Conservation (phyloP, 2,113 vertebrate genomes). For the Trinectes maculatus region DNA sequence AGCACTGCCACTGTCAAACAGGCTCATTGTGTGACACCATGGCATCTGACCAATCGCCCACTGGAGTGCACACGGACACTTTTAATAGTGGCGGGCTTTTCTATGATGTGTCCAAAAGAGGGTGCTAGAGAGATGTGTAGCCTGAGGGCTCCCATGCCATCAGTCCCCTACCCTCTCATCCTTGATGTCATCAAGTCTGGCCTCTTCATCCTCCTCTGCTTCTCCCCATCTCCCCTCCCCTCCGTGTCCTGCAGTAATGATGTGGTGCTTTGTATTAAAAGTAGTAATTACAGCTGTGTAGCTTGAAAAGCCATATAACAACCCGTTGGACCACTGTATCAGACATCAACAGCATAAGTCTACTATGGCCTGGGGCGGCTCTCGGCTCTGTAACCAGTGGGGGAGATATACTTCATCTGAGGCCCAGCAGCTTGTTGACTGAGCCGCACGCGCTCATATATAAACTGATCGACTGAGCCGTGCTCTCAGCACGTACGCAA, state of each 20-base stretch:
- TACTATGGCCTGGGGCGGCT: constrained; percentile 22
- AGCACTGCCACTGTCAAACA: constrained; percentile 26
- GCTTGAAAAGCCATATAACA: constrained; percentile 8
- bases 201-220: constrained; percentile 3
- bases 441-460: neutral
- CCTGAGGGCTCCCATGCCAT: neutral
- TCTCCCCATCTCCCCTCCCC: neutral
- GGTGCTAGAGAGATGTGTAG: constrained; percentile 56
- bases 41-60: constrained; percentile 13
- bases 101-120: constrained; percentile 65
- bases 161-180: neutral
- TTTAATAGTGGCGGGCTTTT: constrained; percentile 19
- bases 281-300: neutral
- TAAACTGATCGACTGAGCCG: constrained; percentile 13
- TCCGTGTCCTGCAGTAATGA: neutral
- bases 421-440: constrained; percentile 33
- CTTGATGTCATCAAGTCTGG: no score
- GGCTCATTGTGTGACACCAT: constrained; percentile 25
- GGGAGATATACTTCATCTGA: constrained; percentile 24
- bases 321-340: constrained; percentile 23
- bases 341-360: constrained; percentile 39
- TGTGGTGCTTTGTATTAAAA: neutral
- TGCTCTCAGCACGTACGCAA: neutral
- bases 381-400: constrained; percentile 20
- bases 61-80: neutral